phyloP scores from a whole-genome alignment of 2,113 vertebrate genomes.

The Pteropus alecto region DNA sequence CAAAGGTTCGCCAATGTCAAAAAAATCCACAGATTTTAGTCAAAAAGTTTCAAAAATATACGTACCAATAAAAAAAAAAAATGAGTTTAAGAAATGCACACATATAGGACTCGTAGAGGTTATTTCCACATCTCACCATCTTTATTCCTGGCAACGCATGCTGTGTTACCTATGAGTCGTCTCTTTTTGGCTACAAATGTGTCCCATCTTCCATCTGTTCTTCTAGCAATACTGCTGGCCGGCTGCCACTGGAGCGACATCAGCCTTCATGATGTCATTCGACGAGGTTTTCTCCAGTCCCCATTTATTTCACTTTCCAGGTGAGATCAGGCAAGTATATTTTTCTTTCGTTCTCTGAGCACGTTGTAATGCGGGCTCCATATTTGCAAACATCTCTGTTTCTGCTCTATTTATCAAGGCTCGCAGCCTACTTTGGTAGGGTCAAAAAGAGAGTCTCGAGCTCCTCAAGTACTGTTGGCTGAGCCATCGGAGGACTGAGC shows the following conservation, averaged over 20 bases:
- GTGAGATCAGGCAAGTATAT: conserved; percentile 73
- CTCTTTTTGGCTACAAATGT: conserved; percentile 77
- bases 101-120: conserved; percentile 64
- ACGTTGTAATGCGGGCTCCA: conserved; percentile 73
- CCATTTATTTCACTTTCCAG: conserved; percentile 75
- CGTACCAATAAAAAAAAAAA: neutral
- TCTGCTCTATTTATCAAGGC: conserved; percentile 82
- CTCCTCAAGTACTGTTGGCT: conserved; percentile 68
- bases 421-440: conserved; percentile 72
- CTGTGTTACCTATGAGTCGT: conserved; percentile 73
- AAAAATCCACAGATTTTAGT: neutral
- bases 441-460: conserved; percentile 66
- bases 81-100: neutral
- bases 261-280: conserved; percentile 80
- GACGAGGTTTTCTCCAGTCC: conserved; percentile 68
- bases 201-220: conserved; percentile 83
- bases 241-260: conserved; percentile 73
- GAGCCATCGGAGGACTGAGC: conserved; percentile 53
- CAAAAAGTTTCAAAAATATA: neutral
- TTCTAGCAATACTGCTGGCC: conserved; percentile 73
- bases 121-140: conserved; percentile 58
- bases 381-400: conserved; percentile 75
- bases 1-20: neutral
- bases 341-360: conserved; percentile 67
- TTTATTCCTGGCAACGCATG: conserved; percentile 75